Evolutionary conservation across 2,113 vertebrate genomes (phyloP).

Genomic region (Notiomystis cincta): DNA sequence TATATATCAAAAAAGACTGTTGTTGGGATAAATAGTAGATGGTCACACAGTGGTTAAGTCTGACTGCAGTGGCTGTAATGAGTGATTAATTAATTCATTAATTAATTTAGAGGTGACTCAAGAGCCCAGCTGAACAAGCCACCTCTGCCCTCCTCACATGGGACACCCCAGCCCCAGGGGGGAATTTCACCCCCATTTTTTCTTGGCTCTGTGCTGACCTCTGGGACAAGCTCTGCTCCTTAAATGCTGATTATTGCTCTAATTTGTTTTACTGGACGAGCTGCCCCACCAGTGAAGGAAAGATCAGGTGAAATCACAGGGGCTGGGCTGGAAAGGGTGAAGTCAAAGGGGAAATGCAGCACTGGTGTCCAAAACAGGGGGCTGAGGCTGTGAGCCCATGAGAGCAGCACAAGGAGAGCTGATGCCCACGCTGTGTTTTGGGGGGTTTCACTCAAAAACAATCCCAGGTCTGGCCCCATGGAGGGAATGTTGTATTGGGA

Average conservation of each 20-base stretch:
- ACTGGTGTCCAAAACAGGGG: accelerated
- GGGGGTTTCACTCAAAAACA: background rate
- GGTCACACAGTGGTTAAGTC: background rate
- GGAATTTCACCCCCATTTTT: background rate
- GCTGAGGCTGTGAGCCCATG: accelerated
- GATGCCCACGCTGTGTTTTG: background rate
- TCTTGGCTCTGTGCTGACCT: background rate
- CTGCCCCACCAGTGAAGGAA: background rate
- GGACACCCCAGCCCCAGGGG: background rate
- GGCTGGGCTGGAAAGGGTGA: background rate
- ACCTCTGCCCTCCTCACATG: background rate
- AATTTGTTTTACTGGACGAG: background rate
- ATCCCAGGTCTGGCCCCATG: accelerated
- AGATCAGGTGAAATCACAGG: background rate
- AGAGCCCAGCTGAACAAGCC: background rate
- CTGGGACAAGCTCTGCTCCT: background rate
- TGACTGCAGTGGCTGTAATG: background rate
- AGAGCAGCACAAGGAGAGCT: background rate
- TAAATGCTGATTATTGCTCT: background rate
- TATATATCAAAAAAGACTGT: background rate
- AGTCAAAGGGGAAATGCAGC: background rate
- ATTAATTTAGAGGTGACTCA: background rate
- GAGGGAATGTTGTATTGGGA: background rate
- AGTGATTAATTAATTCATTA: background rate
- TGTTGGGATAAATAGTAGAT: background rate